Percentiles rank a stretch among this genome's conserved stretches.
Conservation (phyloP, 2,113 vertebrate species). For the Sitta europaea region DNA sequence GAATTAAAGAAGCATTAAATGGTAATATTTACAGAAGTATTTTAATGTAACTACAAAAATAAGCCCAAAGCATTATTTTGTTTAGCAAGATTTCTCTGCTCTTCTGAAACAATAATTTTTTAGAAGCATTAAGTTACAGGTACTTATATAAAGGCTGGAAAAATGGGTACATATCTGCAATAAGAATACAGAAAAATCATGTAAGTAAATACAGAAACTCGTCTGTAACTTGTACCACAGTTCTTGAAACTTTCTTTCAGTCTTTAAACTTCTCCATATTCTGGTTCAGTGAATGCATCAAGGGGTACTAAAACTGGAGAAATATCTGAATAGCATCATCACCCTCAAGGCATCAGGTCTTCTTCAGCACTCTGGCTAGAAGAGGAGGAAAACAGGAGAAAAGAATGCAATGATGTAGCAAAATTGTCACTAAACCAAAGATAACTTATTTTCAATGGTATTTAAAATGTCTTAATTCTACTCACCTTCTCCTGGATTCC, state of each 20-base stretch:
- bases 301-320: neutral
- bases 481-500: constrained; percentile 25
- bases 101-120: neutral
- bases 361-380: constrained; percentile 11
- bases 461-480: neutral
- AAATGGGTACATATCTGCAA: neutral
- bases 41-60: neutral
- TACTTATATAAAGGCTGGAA: neutral
- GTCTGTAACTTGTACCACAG: neutral
- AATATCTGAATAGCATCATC: neutral
- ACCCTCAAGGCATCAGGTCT: constrained; percentile 9
- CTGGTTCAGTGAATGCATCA: neutral
- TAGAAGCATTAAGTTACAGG: neutral
- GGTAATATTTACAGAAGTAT: neutral
- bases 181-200: neutral
- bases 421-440: neutral
- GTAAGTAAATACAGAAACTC: neutral
- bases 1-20: neutral
- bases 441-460: neutral
- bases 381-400: constrained; percentile 20
- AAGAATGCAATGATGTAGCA: constrained; percentile 13
- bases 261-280: neutral
- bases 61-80: neutral
- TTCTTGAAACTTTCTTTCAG: neutral
- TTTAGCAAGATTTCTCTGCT: neutral